A percentile compares a stretch with the other conserved stretches of the same genome.
Evolutionary conservation across 2,888 invertebrate genomes (phyloP).

Genomic region (Sarcophaga subvicina): DNA sequence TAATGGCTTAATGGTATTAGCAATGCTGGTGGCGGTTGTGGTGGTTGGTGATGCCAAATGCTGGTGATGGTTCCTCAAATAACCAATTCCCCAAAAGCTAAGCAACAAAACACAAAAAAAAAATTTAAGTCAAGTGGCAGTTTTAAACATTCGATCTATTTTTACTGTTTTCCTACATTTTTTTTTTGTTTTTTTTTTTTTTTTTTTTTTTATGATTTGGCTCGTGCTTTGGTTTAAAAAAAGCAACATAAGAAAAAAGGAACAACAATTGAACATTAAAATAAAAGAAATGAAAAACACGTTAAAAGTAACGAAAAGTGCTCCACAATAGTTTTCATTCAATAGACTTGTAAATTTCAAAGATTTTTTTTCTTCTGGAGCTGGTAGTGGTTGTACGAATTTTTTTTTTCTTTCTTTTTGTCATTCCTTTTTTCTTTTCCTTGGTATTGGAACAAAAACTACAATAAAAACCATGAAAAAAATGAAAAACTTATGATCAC

Average conservation of each 20-base stretch:
- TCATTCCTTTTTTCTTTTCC: conserved; percentile 48
- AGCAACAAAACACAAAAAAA: conserved; percentile 14
- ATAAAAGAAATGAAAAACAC: conserved; percentile 15
- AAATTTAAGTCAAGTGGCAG: conserved; percentile 66
- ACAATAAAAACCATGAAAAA: not conserved
- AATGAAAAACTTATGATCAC: conserved; percentile 61
- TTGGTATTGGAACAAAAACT: not conserved
- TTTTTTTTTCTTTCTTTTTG: not conserved
- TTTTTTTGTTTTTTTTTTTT: conserved; percentile 26
- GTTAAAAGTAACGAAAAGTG: conserved; percentile 13
- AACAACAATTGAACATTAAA: conserved; percentile 33
- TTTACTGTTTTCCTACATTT: not conserved
- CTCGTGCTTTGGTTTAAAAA: conserved; percentile 60
- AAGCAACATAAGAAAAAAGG: conserved; percentile 5
- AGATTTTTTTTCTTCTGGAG: conserved; percentile 33
- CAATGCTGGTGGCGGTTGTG: not conserved
- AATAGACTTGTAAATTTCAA: conserved; percentile 53
- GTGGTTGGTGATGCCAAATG: not conserved
- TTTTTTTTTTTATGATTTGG: conserved; percentile 55
- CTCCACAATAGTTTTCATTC: conserved; percentile 38
- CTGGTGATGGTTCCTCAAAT: conserved; percentile 39
- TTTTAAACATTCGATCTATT: not conserved
- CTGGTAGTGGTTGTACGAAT: not conserved
- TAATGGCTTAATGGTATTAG: conserved; percentile 64
- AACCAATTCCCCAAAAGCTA: not conserved